Conservation (phyloP, 2,797 vertebrate species). For the Sternotherus odoratus region DNA sequence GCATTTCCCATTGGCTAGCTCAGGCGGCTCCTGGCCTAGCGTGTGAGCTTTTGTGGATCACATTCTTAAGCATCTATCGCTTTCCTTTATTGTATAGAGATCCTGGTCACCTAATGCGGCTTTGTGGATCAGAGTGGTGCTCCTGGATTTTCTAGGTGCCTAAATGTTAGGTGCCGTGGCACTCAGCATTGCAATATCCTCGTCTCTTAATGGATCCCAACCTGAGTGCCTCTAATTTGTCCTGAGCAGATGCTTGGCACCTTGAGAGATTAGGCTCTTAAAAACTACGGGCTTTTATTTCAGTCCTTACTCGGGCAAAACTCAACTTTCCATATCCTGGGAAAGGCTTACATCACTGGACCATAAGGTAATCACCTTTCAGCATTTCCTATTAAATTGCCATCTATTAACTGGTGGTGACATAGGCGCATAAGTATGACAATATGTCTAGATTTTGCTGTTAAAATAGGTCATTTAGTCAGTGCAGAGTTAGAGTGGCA, state of each 20-base stretch:
- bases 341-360: not conserved
- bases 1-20: not conserved
- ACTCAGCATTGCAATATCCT: not conserved
- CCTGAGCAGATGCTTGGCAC: not conserved
- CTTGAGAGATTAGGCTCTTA: not conserved
- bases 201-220: not conserved
- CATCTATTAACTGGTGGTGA: not conserved
- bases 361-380: not conserved
- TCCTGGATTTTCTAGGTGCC: not conserved
- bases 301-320: not conserved
- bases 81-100: not conserved
- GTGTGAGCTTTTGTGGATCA: not conserved
- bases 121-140: not conserved
- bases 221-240: not conserved
- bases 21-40: not conserved
- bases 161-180: not conserved
- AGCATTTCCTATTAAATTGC: not conserved
- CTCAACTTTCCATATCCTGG: not conserved
- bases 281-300: not conserved
- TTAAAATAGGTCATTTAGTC: not conserved
- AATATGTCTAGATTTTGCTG: not conserved
- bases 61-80: not conserved
- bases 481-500: not conserved
- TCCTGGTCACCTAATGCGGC: not conserved
- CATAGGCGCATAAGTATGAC: not conserved